A percentile compares a stretch with the other conserved stretches of the same genome.
Evolutionary conservation across 2,888 invertebrate species (phyloP).

Genomic region (Operophtera brumata): DNA sequence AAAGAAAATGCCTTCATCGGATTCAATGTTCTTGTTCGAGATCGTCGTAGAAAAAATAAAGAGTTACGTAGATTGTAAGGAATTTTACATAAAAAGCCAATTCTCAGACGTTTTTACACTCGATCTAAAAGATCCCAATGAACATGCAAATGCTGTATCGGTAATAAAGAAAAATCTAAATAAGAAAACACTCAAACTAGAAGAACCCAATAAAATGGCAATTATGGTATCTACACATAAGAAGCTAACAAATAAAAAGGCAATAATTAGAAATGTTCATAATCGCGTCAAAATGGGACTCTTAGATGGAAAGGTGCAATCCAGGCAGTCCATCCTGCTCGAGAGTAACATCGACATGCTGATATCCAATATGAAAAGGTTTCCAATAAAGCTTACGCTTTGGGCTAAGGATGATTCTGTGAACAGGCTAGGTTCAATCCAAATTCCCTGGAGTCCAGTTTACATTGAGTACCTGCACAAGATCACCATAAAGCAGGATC

Average conservation of each 20-base stretch:
- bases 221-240: slow-evolving; percentile 28
- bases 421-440: slow-evolving; percentile 49
- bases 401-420: slow-evolving; percentile 44
- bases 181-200: too few relatives aligned
- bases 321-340: slow-evolving; percentile 48
- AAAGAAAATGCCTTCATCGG: slow-evolving; percentile 56
- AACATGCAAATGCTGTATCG: too few relatives aligned
- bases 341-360: slow-evolving; percentile 43
- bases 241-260: slow-evolving; percentile 40
- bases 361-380: slow-evolving; percentile 51
- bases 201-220: slow-evolving; percentile 40
- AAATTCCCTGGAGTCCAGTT: slow-evolving; percentile 54
- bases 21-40: slow-evolving; percentile 69
- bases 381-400: slow-evolving; percentile 57
- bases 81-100: slow-evolving; percentile 51
- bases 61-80: slow-evolving; percentile 46
- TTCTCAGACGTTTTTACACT: slow-evolving; percentile 62
- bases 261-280: slow-evolving; percentile 23
- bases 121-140: slow-evolving; percentile 41
- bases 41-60: slow-evolving; percentile 54
- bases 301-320: slow-evolving; percentile 36
- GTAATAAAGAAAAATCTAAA: too few relatives aligned
- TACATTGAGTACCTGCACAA: slow-evolving; percentile 53
- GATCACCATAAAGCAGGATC: slow-evolving; percentile 28
- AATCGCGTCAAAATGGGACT: slow-evolving; percentile 24